Evolutionary conservation across 2,113 vertebrate species (phyloP).

Genomic region (Psilopsiagon aymara): DNA sequence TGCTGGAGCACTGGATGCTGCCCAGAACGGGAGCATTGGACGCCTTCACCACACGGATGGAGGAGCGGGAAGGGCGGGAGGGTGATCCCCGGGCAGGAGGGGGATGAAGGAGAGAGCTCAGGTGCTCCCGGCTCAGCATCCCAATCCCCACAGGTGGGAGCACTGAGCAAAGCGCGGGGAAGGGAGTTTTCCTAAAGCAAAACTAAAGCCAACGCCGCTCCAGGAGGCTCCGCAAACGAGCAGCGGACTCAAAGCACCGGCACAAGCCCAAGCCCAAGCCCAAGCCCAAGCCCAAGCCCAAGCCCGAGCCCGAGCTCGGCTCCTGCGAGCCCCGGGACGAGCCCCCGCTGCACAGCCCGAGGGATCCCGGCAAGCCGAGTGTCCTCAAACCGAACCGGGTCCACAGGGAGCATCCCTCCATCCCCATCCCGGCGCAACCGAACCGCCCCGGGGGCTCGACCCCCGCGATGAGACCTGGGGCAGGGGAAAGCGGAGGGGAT

Average conservation of each 20-base stretch:
- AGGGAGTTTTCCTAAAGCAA: neutral
- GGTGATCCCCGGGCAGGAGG: neutral
- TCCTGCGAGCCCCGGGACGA: neutral
- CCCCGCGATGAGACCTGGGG: neutral
- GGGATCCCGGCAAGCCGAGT: neutral
- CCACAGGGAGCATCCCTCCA: neutral
- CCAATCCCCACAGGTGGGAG: neutral
- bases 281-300: neutral
- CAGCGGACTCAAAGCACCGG: neutral
- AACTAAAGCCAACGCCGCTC: accelerated
- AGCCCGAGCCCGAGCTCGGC: neutral
- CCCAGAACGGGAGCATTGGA: neutral
- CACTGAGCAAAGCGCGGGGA: accelerated
- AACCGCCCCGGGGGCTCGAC: neutral
- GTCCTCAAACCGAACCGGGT: neutral
- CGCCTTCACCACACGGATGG: accelerated
- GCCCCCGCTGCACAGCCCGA: neutral
- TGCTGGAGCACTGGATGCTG: accelerated
- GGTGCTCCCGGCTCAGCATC: neutral
- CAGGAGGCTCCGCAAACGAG: neutral
- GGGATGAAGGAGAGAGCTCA: neutral
- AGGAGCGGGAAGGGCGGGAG: neutral
- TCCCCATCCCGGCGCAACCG: neutral
- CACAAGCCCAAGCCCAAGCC: neutral
- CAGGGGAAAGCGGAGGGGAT: accelerated